These are phyloP conservation scores for Ypsolopha scabrella DNA, from an alignment of 2,888 invertebrate species.

Conservation along the genomic window DNA sequence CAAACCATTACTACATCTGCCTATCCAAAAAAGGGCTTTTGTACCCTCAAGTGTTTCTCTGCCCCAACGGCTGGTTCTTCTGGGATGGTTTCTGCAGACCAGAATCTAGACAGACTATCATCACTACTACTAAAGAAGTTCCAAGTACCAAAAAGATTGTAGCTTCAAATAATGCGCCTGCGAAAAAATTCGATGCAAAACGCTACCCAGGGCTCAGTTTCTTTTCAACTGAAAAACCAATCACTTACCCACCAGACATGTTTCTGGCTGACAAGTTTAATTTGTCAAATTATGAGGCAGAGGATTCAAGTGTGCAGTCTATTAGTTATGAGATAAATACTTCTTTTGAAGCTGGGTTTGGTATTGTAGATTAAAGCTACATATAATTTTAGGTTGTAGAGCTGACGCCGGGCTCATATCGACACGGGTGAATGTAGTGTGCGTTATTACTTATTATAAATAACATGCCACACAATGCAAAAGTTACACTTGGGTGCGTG, in stretches of 20 bases:
- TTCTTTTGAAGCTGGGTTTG: slow-evolving; percentile 29
- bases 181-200: not conserved
- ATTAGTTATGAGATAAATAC: slow-evolving; percentile 24
- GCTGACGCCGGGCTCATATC: no score
- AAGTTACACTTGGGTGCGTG: no score
- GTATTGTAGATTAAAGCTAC: slow-evolving; percentile 1
- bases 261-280: slow-evolving; percentile 57
- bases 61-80: slow-evolving; percentile 57
- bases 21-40: slow-evolving; percentile 28
- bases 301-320: slow-evolving; percentile 26
- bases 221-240: slow-evolving; percentile 46
- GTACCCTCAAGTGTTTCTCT: slow-evolving; percentile 53
- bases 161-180: not conserved
- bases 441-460: no score
- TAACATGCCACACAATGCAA: no score
- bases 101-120: not conserved
- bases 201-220: slow-evolving; percentile 10
- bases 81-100: slow-evolving; percentile 46
- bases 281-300: slow-evolving; percentile 39
- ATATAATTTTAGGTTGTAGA: no score
- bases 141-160: slow-evolving; percentile 3
- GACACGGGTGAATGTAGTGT: no score
- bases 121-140: not conserved
- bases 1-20: slow-evolving; percentile 57
- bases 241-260: slow-evolving; percentile 40